Percentiles rank a stretch among this genome's conserved stretches.
Conservation (phyloP, 2,797 vertebrate species). For the Rhynchotus rufescens region DNA sequence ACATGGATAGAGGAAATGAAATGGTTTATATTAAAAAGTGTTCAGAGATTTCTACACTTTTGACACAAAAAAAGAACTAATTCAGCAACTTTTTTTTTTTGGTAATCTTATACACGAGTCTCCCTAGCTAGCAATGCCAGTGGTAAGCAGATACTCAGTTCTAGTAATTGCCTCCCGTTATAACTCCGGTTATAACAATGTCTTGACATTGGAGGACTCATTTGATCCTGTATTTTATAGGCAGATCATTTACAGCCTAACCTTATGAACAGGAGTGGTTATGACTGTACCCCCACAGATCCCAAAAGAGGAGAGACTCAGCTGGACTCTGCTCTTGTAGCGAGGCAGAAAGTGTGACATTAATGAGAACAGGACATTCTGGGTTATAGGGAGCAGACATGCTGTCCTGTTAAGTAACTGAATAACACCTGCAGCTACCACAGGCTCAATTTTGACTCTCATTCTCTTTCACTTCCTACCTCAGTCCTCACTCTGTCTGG, state of each 20-base stretch:
- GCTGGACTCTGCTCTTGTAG: background rate
- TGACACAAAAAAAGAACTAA: no score
- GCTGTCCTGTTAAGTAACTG: background rate
- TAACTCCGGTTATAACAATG: background rate
- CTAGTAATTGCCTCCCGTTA: background rate
- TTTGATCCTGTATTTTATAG: background rate
- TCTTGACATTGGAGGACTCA: background rate
- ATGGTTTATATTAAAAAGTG: background rate
- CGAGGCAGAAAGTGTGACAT: background rate
- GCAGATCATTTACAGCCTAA: background rate
- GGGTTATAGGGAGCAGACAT: background rate
- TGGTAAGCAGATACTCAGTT: accelerated
- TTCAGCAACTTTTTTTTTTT: background rate
- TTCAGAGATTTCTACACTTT: background rate
- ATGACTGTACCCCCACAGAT: background rate
- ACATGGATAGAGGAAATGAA: accelerated
- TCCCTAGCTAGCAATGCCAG: background rate
- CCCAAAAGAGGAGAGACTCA: background rate
- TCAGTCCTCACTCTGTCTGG: background rate
- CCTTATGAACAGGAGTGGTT: background rate
- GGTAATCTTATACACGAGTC: background rate
- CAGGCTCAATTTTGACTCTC: background rate
- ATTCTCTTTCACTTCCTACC: background rate
- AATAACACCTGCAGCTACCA: background rate
- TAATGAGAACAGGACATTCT: background rate